phyloP scores from a whole-genome alignment of 2,797 vertebrate genomes.

The Toxotes lorentzi region DNA sequence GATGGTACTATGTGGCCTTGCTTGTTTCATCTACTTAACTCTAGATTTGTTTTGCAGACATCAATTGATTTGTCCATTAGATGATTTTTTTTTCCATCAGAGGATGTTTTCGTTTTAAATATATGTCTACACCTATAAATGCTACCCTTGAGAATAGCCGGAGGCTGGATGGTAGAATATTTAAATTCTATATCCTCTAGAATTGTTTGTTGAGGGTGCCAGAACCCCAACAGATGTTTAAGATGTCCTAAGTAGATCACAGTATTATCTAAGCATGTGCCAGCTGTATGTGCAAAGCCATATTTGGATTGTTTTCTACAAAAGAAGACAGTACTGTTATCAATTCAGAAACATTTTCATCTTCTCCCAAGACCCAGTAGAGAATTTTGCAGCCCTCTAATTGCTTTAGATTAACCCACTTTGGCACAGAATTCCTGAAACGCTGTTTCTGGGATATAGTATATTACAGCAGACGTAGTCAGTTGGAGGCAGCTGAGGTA shows the following conservation, averaged over 20 bases:
- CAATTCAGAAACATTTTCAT: conserved; percentile 68
- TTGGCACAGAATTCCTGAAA: conserved; percentile 68
- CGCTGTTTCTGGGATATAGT: conserved; percentile 43
- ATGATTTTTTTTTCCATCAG: neutral
- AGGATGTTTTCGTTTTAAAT: conserved; percentile 6
- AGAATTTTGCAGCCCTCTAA: conserved; percentile 65
- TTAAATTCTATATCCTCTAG: conserved; percentile 27
- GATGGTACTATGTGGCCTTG: neutral
- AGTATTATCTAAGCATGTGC: conserved; percentile 47
- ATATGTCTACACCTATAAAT: conserved; percentile 6
- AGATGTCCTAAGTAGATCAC: conserved; percentile 69
- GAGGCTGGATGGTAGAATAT: conserved; percentile 23
- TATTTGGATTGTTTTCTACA: conserved; percentile 63
- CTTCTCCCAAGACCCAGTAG: conserved; percentile 63
- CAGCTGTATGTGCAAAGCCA: conserved; percentile 53
- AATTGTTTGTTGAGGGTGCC: conserved; percentile 37
- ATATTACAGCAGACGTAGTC: conserved; percentile 24
- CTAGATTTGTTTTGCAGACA: neutral
- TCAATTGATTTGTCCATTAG: neutral
- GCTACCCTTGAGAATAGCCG: conserved; percentile 11
- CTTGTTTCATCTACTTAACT: neutral
- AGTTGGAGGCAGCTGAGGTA: neutral
- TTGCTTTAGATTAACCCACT: conserved; percentile 78
- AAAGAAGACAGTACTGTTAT: conserved; percentile 42
- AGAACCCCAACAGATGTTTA: conserved; percentile 56